Evolutionary conservation across 2,888 invertebrate genomes (phyloP).

Genomic region (Polymixis flavicincta): DNA sequence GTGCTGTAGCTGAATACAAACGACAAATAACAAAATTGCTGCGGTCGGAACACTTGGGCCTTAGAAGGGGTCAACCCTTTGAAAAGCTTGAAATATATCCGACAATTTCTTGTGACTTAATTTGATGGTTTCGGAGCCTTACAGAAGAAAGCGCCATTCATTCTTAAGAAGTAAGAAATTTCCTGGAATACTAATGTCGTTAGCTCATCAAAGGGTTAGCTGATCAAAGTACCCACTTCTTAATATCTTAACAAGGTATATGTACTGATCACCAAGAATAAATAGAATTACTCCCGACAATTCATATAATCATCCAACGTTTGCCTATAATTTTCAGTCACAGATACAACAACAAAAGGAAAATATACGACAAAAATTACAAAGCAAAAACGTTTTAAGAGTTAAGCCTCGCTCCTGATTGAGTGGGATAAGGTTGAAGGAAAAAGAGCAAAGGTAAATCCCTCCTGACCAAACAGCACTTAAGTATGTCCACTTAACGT

Average conservation of each 20-base stretch:
- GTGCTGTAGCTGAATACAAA: constrained; percentile 82
- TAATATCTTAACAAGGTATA: constrained; percentile 16
- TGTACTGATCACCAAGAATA: background rate
- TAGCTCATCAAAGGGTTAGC: constrained; percentile 11
- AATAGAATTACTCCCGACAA: constrained; percentile 20
- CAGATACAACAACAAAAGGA: constrained; percentile 58
- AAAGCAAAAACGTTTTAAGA: constrained; percentile 78
- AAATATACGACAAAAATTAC: constrained; percentile 74
- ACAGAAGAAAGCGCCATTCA: constrained; percentile 13
- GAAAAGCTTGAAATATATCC: constrained; percentile 66
- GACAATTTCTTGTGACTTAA: constrained; percentile 60
- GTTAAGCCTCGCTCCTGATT: constrained; percentile 82
- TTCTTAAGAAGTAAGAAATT: background rate
- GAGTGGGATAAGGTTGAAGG: constrained; percentile 83
- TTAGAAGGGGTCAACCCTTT: constrained; percentile 69
- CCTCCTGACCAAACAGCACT: constrained; percentile 89
- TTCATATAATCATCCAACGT: constrained; percentile 21
- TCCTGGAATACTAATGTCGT: constrained; percentile 28
- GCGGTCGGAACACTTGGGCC: constrained; percentile 61
- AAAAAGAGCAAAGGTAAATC: constrained; percentile 90
- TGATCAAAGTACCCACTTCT: constrained; percentile 24
- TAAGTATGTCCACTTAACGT: constrained; percentile 88
- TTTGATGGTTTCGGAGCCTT: constrained; percentile 56
- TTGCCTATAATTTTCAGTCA: constrained; percentile 44
- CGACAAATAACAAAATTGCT: constrained; percentile 77